Evolutionary conservation across 2,888 invertebrate species (phyloP).

Genomic region (Ligdia adustata): DNA sequence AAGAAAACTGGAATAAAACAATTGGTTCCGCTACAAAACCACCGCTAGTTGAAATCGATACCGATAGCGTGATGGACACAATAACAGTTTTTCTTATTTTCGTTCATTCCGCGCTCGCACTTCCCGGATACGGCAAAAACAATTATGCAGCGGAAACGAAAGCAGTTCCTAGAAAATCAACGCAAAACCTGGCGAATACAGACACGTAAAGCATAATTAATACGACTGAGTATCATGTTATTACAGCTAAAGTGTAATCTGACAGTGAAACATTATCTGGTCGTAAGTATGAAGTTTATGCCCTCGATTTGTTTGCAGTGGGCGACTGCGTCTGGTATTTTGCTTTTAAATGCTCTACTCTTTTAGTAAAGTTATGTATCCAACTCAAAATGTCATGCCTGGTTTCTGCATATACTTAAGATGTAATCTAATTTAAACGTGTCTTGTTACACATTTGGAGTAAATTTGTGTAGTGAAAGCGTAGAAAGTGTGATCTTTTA

Average conservation of each 20-base stretch:
- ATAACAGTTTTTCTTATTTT: slow-evolving; percentile 37
- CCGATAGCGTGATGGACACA: slow-evolving; percentile 30
- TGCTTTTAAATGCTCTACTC: not conserved
- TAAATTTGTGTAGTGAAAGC: too few relatives aligned
- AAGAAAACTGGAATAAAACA: slow-evolving; percentile 7
- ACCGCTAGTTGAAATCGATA: slow-evolving; percentile 25
- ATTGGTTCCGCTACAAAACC: slow-evolving; percentile 21
- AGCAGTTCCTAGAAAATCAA: slow-evolving; percentile 33
- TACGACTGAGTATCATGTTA: slow-evolving; percentile 10
- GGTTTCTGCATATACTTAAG: too few relatives aligned
- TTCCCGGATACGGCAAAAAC: slow-evolving; percentile 48
- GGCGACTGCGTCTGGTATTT: not conserved
- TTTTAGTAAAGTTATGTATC: too few relatives aligned
- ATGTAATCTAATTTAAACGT: too few relatives aligned
- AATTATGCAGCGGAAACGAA: slow-evolving; percentile 48
- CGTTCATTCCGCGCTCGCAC: slow-evolving; percentile 17
- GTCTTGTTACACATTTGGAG: too few relatives aligned
- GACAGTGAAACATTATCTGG: slow-evolving; percentile 6
- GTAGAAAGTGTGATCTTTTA: too few relatives aligned
- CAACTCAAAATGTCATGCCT: too few relatives aligned
- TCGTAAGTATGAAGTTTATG: slow-evolving; percentile 4
- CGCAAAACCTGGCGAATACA: slow-evolving; percentile 13
- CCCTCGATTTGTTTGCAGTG: not conserved
- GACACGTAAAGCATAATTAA: slow-evolving; percentile 16
- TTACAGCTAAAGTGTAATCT: slow-evolving; percentile 10